Percentiles rank a stretch among this genome's conserved stretches.
Evolutionary conservation across 2,888 invertebrate genomes (phyloP).

Genomic region (Epinotia bilunana): DNA sequence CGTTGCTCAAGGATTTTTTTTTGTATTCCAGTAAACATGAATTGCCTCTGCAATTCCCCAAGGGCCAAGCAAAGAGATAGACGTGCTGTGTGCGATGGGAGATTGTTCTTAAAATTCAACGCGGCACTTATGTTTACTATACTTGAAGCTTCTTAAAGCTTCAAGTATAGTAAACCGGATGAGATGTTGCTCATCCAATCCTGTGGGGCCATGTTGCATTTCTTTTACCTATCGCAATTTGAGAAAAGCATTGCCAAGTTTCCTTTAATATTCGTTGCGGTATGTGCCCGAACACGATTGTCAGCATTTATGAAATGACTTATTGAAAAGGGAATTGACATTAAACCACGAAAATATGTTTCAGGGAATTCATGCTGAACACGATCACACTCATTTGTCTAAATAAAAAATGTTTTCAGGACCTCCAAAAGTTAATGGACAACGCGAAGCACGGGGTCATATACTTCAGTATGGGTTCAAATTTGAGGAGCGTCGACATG

Average conservation of each 20-base stretch:
- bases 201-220: neutral
- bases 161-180: neutral
- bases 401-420: slow-evolving; percentile 52
- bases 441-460: slow-evolving; percentile 62
- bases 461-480: slow-evolving; percentile 68
- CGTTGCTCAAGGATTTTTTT: slow-evolving; percentile 18
- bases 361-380: neutral
- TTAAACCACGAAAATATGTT: neutral
- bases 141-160: too few species aligned
- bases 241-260: slow-evolving; percentile 12
- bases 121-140: too few species aligned
- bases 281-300: neutral
- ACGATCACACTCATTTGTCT: neutral
- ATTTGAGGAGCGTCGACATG: slow-evolving; percentile 60
- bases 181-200: slow-evolving; percentile 17
- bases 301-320: neutral
- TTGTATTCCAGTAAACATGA: slow-evolving; percentile 26
- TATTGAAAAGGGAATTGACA: too few species aligned
- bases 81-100: slow-evolving; percentile 4
- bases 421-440: slow-evolving; percentile 66
- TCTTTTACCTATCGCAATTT: slow-evolving; percentile 21
- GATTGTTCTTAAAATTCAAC: slow-evolving; percentile 25
- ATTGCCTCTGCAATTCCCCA: slow-evolving; percentile 14
- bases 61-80: slow-evolving; percentile 8
- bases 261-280: neutral